Evolutionary conservation across 2,888 invertebrate genomes (phyloP).

Genomic region (Heliconius hortense): DNA sequence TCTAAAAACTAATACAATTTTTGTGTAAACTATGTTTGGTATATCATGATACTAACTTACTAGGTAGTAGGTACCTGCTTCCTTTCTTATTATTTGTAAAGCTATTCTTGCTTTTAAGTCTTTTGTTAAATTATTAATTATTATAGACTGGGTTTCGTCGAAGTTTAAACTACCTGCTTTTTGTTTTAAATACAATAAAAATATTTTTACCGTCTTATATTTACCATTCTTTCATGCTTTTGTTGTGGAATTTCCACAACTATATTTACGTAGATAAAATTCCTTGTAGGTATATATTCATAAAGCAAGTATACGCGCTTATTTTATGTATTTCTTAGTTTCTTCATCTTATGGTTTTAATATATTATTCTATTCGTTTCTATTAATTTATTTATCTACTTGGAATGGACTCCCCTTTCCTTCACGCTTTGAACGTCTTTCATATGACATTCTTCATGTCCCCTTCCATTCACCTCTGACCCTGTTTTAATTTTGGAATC

Average conservation of each 20-base stretch:
- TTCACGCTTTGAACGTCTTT: neutral
- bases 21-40: no score
- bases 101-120: neutral
- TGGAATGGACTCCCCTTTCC: neutral
- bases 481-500: neutral
- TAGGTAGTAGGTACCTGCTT: neutral
- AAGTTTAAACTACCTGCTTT: neutral
- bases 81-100: neutral
- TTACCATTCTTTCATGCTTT: neutral
- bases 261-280: slow-evolving; percentile 1
- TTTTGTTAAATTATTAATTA: neutral
- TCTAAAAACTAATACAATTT: no score
- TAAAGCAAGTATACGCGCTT: neutral
- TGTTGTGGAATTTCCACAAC: neutral
- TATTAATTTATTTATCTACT: neutral
- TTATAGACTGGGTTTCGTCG: neutral
- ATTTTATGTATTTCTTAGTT: neutral
- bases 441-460: slow-evolving; percentile 1
- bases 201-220: neutral
- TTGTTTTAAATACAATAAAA: neutral
- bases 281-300: neutral
- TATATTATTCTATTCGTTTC: neutral
- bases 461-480: neutral
- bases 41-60: neutral
- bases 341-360: neutral